Percentiles rank a stretch among this genome's conserved stretches.
Evolutionary conservation across 2,113 vertebrate genomes (phyloP).

Genomic region (Oostethus manadensis): DNA sequence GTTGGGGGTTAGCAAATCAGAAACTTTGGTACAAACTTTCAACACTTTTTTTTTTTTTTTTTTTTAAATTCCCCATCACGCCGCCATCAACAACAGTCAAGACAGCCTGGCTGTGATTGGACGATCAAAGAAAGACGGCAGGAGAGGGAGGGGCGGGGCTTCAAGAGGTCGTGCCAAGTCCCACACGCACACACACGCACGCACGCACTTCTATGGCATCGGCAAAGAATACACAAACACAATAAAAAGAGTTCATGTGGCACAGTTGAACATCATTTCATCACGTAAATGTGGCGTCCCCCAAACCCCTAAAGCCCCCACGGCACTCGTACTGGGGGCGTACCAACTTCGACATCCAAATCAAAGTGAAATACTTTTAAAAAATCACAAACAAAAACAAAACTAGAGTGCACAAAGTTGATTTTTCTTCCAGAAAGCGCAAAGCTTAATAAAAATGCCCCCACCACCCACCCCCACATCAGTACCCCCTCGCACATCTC

Average conservation of each 20-base stretch:
- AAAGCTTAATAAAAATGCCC: constrained; percentile 71
- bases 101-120: constrained; percentile 34
- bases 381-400: constrained; percentile 67
- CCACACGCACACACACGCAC: too few species aligned
- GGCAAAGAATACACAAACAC: constrained; percentile 47
- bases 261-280: constrained; percentile 59
- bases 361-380: constrained; percentile 70
- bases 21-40: constrained; percentile 67
- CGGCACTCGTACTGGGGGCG: constrained; percentile 9
- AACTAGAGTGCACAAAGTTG: neutral
- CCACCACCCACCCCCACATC: neutral
- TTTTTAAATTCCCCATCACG: neutral
- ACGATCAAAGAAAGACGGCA: constrained; percentile 17
- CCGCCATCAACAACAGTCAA: constrained; percentile 40
- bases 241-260: constrained; percentile 66
- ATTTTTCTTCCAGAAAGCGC: constrained; percentile 30
- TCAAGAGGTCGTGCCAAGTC: too few species aligned
- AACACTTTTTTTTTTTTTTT: constrained; percentile 25
- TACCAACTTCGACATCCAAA: constrained; percentile 56
- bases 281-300: constrained; percentile 3
- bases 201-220: too few species aligned
- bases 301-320: too few species aligned
- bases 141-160: neutral
- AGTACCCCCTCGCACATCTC: constrained; percentile 45
- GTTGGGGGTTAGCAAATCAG: constrained; percentile 49